Evolutionary conservation across 2,888 invertebrate species (phyloP), one percentile per base, ranked within the genome.

Genomic region (Empis stercorea): DNA sequence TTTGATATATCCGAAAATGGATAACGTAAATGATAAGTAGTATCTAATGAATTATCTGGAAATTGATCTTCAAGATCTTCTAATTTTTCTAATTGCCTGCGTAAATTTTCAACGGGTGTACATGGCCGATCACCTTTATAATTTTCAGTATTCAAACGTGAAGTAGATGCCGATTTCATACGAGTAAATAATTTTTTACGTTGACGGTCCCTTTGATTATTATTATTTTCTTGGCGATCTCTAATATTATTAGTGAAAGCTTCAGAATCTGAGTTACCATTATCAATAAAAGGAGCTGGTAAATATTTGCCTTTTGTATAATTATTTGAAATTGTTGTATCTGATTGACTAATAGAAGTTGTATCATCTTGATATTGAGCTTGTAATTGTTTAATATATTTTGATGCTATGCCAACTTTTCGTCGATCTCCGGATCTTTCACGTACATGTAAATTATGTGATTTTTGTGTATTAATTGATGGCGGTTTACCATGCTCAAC

Each of bases 41-140:
- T 84, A 59, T 84, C 86, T 2, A 75, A 62, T 16, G 76, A 74
- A 50, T 83, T 72, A 51, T 81, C 81, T 0, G 83, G 84, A 57
- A 87, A 81, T 65, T 87, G 84, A 60, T 87, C 87, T 60, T 87
- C 87, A 37, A 87, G 68, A 59, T 87, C 87, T 58, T 87, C 87
- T 27, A 87, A 69, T 60, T 87, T 86, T 54, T 87, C 80, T 47
- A 87, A 66, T 62, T 87, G 87, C 58, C 83, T 80, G 1, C 87
- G 73, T n/a, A 87, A 70, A 49, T 84, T 84, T 59, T 87, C 87
- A 11, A 87, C 75, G 0, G 87, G 86, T 45, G 81, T 82, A 51
- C 81, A 80, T 56, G 81, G 78, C 6, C 81, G 74, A 47, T 64
- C 61, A 32, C 51, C 49, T 48, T 55, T 56, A 43, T 50, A 55